Evolutionary conservation across 2,888 invertebrate species (phyloP), one percentile per base, ranked within the genome.

Genomic region (Orthosia incerta): DNA sequence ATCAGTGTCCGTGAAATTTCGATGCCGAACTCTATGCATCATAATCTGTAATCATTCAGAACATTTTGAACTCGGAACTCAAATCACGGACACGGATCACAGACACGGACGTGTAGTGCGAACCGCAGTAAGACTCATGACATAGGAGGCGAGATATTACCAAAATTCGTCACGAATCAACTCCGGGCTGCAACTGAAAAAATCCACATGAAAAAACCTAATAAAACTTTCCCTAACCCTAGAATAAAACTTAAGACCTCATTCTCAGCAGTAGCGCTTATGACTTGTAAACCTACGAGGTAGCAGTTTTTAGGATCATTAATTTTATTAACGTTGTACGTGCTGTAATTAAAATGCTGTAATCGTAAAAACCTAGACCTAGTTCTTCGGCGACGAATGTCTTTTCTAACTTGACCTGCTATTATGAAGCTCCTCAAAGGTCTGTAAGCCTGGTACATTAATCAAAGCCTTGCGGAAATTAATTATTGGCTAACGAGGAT

Each of bases 391-490:
- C 23, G 0, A 1, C 5, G 26, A 12, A 67, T n/a, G n/a, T n/a
- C n/a, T 12, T 51, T 46, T 60, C 1, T 56, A 26, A 59, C 55
- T 59, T 65, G 81, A 76, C 23, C 77, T 71, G 12, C 12, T 16
- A 11, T 31, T 48, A n/a, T 23, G 18, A 46, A 20, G 13, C 53
- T 56, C 20, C 11, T 16, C 39, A 69, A 51, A 74, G 71, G 16
- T 56, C 79, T 64, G n/a, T 50, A 20, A 26, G 11, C 26, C 60
- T 74, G 74, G 80, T 60, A 31, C 57, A 62, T 74, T 68, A 59
- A 68, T 78, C 61, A 79, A 82, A 78, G 71, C 71, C 31, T 50
- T 46, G 55, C 45, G 56, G 61, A 74, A 79, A 81, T 79, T 82
- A 82, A 82, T 81, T 82, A n/a, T n/a, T n/a, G n/a, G n/a, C n/a